phyloP scores from a whole-genome alignment of 2,888 invertebrate genomes.

The Lithophane semibrunnea region DNA sequence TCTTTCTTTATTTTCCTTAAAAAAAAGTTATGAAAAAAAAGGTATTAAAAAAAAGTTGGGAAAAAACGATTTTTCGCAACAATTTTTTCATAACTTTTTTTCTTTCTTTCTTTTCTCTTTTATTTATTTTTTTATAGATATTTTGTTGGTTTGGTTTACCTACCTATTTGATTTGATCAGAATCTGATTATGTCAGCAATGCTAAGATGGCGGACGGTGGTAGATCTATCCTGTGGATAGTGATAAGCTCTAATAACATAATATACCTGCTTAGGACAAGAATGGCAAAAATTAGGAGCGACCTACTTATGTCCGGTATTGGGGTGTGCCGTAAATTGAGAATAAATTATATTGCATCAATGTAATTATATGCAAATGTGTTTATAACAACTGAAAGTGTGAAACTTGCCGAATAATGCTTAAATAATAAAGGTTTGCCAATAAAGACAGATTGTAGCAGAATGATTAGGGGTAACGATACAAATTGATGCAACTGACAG shows the following conservation, averaged over 20 bases:
- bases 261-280: not conserved
- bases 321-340: not conserved
- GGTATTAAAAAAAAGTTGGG: no score
- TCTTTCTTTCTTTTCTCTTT: no score
- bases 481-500: not conserved
- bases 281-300: not conserved
- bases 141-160: no score
- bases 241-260: not conserved
- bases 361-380: not conserved
- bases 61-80: no score
- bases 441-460: not conserved
- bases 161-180: no score
- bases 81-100: no score
- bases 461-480: not conserved
- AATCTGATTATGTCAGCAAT: not conserved
- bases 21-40: no score
- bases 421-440: not conserved
- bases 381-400: not conserved
- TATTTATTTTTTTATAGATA: no score
- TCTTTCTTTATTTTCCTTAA: no score
- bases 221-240: not conserved
- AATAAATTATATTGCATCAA: conserved; percentile 7
- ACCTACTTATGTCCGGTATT: not conserved
- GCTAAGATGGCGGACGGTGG: not conserved
- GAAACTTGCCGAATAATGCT: not conserved